Evolutionary conservation across 2,113 vertebrate species (phyloP), one percentile per base, ranked within the genome.

Genomic region (Pituophis catenifer): DNA sequence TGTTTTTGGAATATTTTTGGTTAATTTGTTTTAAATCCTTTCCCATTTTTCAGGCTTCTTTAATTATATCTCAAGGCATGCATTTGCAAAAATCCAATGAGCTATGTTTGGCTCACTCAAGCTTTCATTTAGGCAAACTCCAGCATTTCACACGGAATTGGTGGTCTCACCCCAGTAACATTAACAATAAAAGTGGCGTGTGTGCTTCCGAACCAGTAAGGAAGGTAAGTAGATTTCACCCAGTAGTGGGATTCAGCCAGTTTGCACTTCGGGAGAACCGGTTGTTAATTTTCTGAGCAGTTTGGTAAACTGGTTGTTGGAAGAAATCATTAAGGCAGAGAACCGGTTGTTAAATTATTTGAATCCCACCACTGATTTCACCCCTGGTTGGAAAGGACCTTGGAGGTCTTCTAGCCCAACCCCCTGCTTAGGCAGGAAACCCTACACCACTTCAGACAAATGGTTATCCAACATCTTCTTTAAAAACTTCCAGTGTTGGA

Each of bases 1-100:
- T 0, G 29, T 85, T 94, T 88, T 55, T 86, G 50, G 85, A 85
- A 0, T 57, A 23, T 26, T 92, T 91, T 62, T 53, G 44, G 50
- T 92, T 50, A 90, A 92, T 50, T 94, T 54, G 33, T 92, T 96
- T 92, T 90, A 10, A 52, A 91, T 88, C 55, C 48, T 1, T 91
- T 95, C 91, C 1, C 23, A 91, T 6, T 86, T 95, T 90, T 1
- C 11, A 8, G 38, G 59, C 38, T 48, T 88, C 50, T 92, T 88
- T 94, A 93, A 85, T 81, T 26, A 81, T 57, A 21, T 92, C 44
- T 93, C 93, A 91, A 54, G 92, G 92, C 89, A 19, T n/a, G 2
- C 17, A 53, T 19, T 38, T 75, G 75, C 89, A 86, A 52, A 9
- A 17, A 44, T 44, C 44, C 44, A 86, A 62, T 24, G 75, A 53